Percentiles rank a stretch among this genome's conserved stretches.
These are phyloP conservation scores for Nothoprocta pentlandii DNA, from an alignment of 2,113 vertebrate genomes.

Conservation along the genomic window DNA sequence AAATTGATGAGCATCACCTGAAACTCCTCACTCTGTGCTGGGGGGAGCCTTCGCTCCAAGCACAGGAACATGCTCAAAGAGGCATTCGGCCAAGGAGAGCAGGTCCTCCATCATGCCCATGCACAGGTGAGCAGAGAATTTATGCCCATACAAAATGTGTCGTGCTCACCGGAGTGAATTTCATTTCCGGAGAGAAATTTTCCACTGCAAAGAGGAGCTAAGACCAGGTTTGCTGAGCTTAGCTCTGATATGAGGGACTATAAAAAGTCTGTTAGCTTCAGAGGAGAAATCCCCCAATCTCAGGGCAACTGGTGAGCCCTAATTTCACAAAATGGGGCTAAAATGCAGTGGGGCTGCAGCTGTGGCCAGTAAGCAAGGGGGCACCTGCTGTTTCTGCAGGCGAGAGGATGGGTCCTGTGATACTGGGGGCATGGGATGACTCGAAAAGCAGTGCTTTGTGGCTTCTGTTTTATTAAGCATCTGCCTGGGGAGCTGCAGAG, in stretches of 20 bases:
- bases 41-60: background rate
- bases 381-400: background rate
- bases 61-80: background rate
- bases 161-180: background rate
- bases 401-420: background rate
- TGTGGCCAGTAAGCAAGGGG: background rate
- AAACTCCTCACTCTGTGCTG: fast-evolving
- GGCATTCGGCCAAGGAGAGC: background rate
- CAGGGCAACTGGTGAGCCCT: slow-evolving; percentile 13
- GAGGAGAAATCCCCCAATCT: slow-evolving; percentile 53
- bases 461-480: background rate
- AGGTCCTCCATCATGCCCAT: background rate
- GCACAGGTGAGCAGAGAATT: background rate
- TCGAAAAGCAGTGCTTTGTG: background rate
- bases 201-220: background rate
- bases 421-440: background rate
- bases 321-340: slow-evolving; percentile 7
- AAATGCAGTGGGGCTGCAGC: background rate
- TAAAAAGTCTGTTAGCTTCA: slow-evolving; percentile 59
- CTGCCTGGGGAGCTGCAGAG: background rate
- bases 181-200: background rate
- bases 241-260: slow-evolving; percentile 37
- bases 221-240: slow-evolving; percentile 62
- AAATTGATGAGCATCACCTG: background rate
- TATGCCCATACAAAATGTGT: background rate